phyloP scores from a whole-genome alignment of 1,140 invertebrate species.

The Drosophila prosaltans region DNA sequence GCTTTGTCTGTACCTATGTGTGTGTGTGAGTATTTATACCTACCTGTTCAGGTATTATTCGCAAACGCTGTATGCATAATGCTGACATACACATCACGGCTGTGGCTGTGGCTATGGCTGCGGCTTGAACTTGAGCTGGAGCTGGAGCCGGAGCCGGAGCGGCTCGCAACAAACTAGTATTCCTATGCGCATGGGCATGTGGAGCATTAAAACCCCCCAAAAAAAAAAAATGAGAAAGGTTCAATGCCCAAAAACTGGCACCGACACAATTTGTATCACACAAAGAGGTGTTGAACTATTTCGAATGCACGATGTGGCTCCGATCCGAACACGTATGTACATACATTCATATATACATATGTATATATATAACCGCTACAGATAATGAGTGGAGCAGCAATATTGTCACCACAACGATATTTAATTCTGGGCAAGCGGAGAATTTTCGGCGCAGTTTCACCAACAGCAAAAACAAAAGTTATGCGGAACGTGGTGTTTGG shows the following conservation, averaged over 20 bases:
- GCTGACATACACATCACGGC: conserved; percentile 20
- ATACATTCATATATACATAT: too few species aligned
- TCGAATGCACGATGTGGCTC: conserved; percentile 41
- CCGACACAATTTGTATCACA: conserved; percentile 46
- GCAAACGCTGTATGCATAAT: conserved; percentile 27
- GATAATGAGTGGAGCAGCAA: background rate
- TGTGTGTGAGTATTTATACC: background rate
- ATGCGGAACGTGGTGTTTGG: conserved; percentile 5
- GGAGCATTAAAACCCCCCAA: conserved; percentile 33
- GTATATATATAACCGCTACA: background rate
- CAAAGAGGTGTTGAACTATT: conserved; percentile 55
- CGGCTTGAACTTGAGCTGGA: conserved; percentile 12
- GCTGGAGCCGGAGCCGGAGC: background rate
- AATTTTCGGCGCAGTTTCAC: conserved; percentile 5
- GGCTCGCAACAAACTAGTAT: conserved; percentile 9
- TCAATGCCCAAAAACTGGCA: conserved; percentile 57
- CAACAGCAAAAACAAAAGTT: conserved; percentile 11
- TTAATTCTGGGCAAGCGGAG: background rate
- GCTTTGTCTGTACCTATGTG: conserved; percentile 36
- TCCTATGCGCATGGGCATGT: conserved; percentile 46
- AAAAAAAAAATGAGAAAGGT: conserved; percentile 24
- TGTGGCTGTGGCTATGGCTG: background rate
- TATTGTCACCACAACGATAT: conserved; percentile 8
- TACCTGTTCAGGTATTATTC: conserved; percentile 27
- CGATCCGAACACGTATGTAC: conserved; percentile 1